Base-by-base conservation (phyloP, 2,888 invertebrate species). In the Folsomia manolachei region DNA sequence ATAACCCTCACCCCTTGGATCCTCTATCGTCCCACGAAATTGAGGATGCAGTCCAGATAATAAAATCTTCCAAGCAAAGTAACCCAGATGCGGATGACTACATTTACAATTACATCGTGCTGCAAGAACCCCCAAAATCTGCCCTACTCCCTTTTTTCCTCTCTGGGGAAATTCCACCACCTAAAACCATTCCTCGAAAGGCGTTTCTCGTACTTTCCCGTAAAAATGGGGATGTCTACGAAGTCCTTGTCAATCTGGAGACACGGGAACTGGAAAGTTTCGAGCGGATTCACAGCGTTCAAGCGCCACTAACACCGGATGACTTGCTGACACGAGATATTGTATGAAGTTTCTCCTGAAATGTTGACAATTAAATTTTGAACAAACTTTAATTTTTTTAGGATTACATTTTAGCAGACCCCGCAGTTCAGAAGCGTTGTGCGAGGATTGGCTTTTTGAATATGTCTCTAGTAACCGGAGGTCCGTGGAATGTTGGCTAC, bases 1-100 rank as follows among this genome's bases (percentile, higher is more conserved):
- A n/a, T n/a, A n/a, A n/a, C n/a, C n/a, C n/a, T 1, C 70, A 72
- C 70, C 75, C 75, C 2, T 25, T 72, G 63, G 72, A 75, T 24
- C 72, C 75, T 1, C 51, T 75, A 1, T 56, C 69, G 9, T 19
- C 66, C 0, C 9, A 18, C 0, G 75, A 75, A 73, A 67, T 75
- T 11, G 14, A 68, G 1, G 27, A 56, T 21, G 56, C 71, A 0
- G 69, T 60, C 11, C 21, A 51, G 2, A 73, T 75, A 25, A 68
- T 75, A 39, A 14, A 39, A 14, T 9, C 4, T 9, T 52, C 66
- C 7, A 9, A 24, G 2, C 19, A 52, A 9, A 7, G n/a, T 1
- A 19, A 19, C 2, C 1, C 2, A 1, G 21, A 2, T 7, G n/a
- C 23, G n/a, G n/a, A n/a, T n/a, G n/a, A n/a, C n/a, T 52, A 11